Evolutionary conservation across 1,140 invertebrate species (phyloP).

Genomic region (Tetragnatha versicolor): DNA sequence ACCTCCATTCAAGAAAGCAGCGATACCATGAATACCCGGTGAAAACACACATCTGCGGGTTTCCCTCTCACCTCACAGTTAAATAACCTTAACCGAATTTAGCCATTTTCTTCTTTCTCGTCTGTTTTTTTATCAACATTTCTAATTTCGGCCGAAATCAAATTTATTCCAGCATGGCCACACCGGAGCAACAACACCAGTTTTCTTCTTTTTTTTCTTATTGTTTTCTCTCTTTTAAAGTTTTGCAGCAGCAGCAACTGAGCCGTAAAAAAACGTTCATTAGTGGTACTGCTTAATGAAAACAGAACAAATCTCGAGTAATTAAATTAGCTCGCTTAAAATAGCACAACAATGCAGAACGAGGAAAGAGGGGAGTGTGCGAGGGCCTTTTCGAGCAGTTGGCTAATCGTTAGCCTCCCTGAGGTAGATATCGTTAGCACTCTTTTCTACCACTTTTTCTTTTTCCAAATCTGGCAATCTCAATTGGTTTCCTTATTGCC

Average conservation of each 20-base stretch:
- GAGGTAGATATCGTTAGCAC: too few species aligned
- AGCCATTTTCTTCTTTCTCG: not conserved
- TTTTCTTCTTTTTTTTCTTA: constrained; percentile 4
- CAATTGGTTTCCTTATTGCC: too few species aligned
- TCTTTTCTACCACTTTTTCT: too few species aligned
- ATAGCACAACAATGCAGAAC: constrained; percentile 29
- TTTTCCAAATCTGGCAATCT: too few species aligned
- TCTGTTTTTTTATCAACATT: not conserved
- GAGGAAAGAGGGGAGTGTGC: not conserved
- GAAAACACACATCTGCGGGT: not conserved
- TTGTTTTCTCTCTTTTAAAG: constrained; percentile 23
- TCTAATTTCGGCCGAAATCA: constrained; percentile 7
- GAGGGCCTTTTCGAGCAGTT: constrained; percentile 7
- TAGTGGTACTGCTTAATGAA: constrained; percentile 44
- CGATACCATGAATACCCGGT: not conserved
- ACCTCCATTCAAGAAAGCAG: not conserved
- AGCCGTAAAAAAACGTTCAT: constrained; percentile 25
- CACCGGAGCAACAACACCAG: not conserved
- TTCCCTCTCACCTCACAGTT: not conserved
- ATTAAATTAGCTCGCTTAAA: constrained; percentile 50
- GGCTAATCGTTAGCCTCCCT: constrained; percentile 1
- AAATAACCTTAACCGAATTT: constrained; percentile 1
- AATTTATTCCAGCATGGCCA: constrained; percentile 12
- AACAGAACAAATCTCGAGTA: constrained; percentile 39
- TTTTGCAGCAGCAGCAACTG: not conserved